phyloP scores from a whole-genome alignment of 2,113 vertebrate genomes.

The Dromaius novaehollandiae region DNA sequence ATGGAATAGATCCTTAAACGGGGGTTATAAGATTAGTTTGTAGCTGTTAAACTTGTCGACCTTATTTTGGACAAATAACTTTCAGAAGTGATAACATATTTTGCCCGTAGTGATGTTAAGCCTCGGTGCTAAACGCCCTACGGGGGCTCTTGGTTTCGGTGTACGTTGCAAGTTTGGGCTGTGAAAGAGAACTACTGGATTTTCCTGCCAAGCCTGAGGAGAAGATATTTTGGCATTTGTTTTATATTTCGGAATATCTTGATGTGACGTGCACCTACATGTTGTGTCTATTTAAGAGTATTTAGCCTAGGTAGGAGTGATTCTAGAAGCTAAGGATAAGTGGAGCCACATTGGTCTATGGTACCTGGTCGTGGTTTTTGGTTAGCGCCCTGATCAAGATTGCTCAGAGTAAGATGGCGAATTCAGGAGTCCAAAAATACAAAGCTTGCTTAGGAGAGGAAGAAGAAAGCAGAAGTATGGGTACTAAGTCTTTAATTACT shows the following conservation, averaged over 20 bases:
- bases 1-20: background rate
- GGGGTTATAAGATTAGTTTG: background rate
- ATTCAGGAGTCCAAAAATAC: background rate
- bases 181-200: background rate
- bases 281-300: background rate
- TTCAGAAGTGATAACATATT: background rate
- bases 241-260: background rate
- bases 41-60: background rate
- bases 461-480: background rate
- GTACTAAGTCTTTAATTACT: background rate
- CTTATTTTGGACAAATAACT: background rate
- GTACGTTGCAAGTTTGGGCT: background rate
- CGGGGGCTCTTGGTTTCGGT: background rate
- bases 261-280: background rate
- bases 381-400: background rate
- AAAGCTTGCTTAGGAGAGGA: background rate
- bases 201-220: background rate
- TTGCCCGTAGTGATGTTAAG: background rate
- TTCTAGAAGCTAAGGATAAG: background rate
- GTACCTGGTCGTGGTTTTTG: background rate
- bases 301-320: background rate
- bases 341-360: background rate
- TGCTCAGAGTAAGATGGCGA: background rate
- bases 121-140: rapidly evolving
- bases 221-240: background rate